Percentiles rank a stretch among this genome's conserved stretches.
These are phyloP conservation scores for Drosophila repleta DNA, from an alignment of 1,140 invertebrate species.

Conservation along the genomic window DNA sequence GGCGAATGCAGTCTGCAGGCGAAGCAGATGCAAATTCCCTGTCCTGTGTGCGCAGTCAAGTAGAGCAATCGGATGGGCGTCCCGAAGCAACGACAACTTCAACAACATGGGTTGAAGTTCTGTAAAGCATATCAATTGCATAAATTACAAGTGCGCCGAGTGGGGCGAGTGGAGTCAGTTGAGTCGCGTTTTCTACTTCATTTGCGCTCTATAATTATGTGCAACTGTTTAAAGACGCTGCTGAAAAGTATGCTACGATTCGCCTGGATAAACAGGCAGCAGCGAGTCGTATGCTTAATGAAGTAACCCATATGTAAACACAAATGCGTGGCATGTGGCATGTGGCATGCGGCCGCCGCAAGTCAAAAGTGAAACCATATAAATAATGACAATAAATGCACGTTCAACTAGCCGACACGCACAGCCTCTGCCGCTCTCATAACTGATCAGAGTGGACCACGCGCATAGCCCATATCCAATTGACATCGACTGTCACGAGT, in stretches of 20 bases:
- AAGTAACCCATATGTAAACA: constrained; percentile 38
- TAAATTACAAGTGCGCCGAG: constrained; percentile 46
- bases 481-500: constrained; percentile 2
- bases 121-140: constrained; percentile 65
- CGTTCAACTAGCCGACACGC: constrained; percentile 61
- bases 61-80: constrained; percentile 31
- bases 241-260: constrained; percentile 30
- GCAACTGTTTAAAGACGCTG: constrained; percentile 6
- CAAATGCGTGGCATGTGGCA: constrained; percentile 5
- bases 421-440: constrained; percentile 42
- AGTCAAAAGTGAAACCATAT: constrained; percentile 42
- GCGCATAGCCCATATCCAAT: constrained; percentile 4
- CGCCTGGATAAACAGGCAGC: constrained; percentile 1
- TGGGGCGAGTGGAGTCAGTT: not conserved
- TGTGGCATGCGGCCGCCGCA: not conserved
- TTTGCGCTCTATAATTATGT: constrained; percentile 55
- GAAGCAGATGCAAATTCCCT: constrained; percentile 37
- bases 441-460: constrained; percentile 40
- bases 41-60: constrained; percentile 61
- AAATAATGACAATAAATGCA: constrained; percentile 50
- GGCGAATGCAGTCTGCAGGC: constrained; percentile 23
- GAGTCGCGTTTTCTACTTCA: constrained; percentile 65
- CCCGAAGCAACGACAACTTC: constrained; percentile 2
- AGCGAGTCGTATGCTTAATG: constrained; percentile 59
- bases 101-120: constrained; percentile 6